Evolutionary conservation across 2,797 vertebrate genomes (phyloP).

Genomic region (Masticophis lateralis): DNA sequence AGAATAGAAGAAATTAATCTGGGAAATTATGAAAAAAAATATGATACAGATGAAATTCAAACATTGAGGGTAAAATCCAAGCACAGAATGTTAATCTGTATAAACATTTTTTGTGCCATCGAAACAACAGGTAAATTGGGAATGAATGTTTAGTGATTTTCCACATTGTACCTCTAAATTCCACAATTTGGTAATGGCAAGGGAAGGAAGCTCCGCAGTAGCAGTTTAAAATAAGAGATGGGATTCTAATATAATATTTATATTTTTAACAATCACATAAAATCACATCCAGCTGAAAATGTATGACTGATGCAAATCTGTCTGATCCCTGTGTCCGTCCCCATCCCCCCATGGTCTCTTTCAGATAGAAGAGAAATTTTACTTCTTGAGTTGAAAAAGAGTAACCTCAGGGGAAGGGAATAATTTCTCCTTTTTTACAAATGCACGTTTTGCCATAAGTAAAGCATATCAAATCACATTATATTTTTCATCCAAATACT

Average conservation of each 20-base stretch:
- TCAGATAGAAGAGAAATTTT: not conserved
- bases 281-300: not conserved
- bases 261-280: not conserved
- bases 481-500: not conserved
- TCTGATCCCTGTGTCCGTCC: not conserved
- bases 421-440: not conserved
- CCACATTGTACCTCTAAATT: slow-evolving; percentile 25
- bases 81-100: not conserved
- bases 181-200: slow-evolving; percentile 22
- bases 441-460: slow-evolving; percentile 16
- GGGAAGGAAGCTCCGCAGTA: not conserved
- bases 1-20: not conserved
- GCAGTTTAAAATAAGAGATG: not conserved
- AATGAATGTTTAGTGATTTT: slow-evolving; percentile 5
- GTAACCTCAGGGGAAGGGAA: not conserved
- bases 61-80: not conserved
- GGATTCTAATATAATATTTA: not conserved
- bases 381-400: slow-evolving; percentile 13
- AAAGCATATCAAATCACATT: slow-evolving; percentile 4
- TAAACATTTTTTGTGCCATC: not conserved
- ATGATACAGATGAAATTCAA: not conserved
- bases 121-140: not conserved
- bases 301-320: not conserved
- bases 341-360: rapidly evolving
- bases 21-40: not conserved